phyloP scores from a whole-genome alignment of 2,113 vertebrate species.

The Spermophilus dauricus region DNA sequence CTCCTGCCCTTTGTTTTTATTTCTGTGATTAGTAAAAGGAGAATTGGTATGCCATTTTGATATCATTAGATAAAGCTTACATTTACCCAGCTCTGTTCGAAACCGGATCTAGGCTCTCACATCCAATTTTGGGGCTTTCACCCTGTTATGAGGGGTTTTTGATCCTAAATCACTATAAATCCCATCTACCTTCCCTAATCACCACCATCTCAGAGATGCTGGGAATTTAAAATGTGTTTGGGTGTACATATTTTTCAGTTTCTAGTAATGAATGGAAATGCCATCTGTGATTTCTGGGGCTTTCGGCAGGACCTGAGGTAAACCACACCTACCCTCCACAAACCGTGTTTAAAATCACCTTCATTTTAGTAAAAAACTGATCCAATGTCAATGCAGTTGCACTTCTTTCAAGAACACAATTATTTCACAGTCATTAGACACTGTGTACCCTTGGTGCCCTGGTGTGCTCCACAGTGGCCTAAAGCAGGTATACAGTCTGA shows the following conservation, averaged over 20 bases:
- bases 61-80: not conserved
- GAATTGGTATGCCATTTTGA: not conserved
- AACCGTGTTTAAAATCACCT: not conserved
- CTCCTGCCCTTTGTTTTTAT: too few species aligned
- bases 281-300: slow-evolving; percentile 81
- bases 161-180: not conserved
- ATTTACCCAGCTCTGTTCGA: accelerated
- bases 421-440: not conserved
- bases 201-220: not conserved
- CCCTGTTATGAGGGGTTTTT: not conserved
- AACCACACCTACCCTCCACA: slow-evolving; percentile 54
- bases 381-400: not conserved
- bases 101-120: not conserved
- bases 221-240: slow-evolving; percentile 59
- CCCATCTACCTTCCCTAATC: not conserved
- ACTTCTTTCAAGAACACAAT: not conserved
- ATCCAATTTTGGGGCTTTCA: not conserved
- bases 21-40: not conserved
- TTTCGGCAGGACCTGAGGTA: slow-evolving; percentile 76
- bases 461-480: too few species aligned
- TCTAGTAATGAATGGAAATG: slow-evolving; percentile 81
- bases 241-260: slow-evolving; percentile 55
- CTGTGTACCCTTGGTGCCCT: not conserved
- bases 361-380: slow-evolving; percentile 72
- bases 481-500: not conserved